These are phyloP conservation scores for Limnephilus rhombicus DNA, from an alignment of 2,888 invertebrate species.

Conservation along the genomic window DNA sequence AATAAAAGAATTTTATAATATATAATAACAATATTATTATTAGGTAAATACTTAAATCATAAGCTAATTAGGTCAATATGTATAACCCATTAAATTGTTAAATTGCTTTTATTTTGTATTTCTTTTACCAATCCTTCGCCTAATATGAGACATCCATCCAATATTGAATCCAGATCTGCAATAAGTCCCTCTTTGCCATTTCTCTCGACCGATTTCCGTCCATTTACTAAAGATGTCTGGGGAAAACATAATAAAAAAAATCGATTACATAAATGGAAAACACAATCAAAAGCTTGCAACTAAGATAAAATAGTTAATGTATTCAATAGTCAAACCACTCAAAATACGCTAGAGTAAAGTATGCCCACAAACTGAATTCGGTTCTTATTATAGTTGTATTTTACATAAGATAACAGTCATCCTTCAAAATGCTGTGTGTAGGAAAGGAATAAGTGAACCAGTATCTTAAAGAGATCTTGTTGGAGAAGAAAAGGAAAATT, in stretches of 20 bases:
- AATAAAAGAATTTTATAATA: background rate
- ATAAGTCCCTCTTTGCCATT: conserved; percentile 75
- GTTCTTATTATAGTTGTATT: too few relatives aligned
- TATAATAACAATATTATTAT: background rate
- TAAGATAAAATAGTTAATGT: background rate
- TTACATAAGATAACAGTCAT: too few relatives aligned
- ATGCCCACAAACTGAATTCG: too few relatives aligned
- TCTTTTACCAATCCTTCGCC: conserved; percentile 82
- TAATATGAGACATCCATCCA: conserved; percentile 84
- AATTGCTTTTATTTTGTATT: conserved; percentile 72
- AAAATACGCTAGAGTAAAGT: too few relatives aligned
- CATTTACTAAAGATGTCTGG: conserved; percentile 79
- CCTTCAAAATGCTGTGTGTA: background rate
- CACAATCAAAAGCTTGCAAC: conserved; percentile 16
- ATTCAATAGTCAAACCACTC: too few relatives aligned
- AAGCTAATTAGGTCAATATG: background rate
- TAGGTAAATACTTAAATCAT: background rate
- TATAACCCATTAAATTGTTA: conserved; percentile 22
- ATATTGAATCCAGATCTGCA: conserved; percentile 81
- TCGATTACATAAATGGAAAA: background rate
- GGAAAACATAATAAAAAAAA: conserved; percentile 67
- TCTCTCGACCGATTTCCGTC: conserved; percentile 74
- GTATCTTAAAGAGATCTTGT: background rate
- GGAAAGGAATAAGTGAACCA: background rate
- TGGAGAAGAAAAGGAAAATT: background rate